phyloP scores from a whole-genome alignment of 2,888 invertebrate species.

The Lordiphosa fenestrarum region DNA sequence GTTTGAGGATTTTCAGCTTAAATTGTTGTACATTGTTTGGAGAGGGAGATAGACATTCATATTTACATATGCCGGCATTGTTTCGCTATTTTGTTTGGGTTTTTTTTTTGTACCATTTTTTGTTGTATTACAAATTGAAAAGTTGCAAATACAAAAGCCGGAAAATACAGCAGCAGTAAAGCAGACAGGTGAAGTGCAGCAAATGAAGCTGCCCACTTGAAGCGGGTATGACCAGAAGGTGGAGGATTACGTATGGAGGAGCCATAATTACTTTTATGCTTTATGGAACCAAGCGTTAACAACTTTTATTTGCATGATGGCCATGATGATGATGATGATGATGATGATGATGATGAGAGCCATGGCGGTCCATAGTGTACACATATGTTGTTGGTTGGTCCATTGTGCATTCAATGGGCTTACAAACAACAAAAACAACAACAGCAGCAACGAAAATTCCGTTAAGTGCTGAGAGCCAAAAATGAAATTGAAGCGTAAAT shows the following conservation, averaged over 20 bases:
- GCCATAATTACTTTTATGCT: conserved; percentile 57
- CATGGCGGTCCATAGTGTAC: conserved; percentile 12
- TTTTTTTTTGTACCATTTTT: conserved; percentile 4
- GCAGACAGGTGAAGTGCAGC: conserved; percentile 32
- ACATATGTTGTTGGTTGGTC: conserved; percentile 39
- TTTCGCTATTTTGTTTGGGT: conserved; percentile 28
- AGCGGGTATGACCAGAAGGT: conserved; percentile 7
- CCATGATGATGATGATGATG: not conserved
- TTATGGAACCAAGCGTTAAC: conserved; percentile 23
- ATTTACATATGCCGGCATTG: conserved; percentile 31
- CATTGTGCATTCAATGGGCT: conserved; percentile 50
- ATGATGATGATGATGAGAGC: conserved; percentile 13
- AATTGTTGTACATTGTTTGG: conserved; percentile 16
- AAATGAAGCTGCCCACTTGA: conserved; percentile 9
- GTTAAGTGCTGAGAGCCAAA: conserved; percentile 47
- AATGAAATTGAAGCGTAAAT: conserved; percentile 60
- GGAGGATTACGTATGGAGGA: conserved; percentile 16
- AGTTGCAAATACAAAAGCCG: conserved; percentile 40
- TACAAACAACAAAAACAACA: conserved; percentile 4
- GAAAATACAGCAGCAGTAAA: conserved; percentile 23
- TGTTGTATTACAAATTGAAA: conserved; percentile 46
- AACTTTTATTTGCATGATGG: conserved; percentile 22
- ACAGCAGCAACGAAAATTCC: conserved; percentile 20
- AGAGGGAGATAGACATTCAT: conserved; percentile 2
- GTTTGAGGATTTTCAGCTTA: conserved; percentile 17